phyloP scores from a whole-genome alignment of 2,113 vertebrate species.

The Dissostichus mawsoni region DNA sequence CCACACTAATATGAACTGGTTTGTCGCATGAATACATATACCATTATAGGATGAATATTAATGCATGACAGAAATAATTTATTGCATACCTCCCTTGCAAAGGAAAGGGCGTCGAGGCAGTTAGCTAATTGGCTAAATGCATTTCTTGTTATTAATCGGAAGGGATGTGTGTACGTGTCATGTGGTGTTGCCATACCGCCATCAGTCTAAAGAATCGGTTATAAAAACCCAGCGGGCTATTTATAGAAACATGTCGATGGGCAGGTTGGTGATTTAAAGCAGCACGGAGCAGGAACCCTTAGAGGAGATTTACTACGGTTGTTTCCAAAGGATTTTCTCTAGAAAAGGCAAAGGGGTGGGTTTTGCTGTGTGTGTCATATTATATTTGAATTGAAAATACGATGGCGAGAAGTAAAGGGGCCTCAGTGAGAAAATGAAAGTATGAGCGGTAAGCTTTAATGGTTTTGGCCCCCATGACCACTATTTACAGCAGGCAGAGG shows the following conservation, averaged over 20 bases:
- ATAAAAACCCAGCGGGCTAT: constrained; percentile 71
- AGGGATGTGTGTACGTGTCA: constrained; percentile 25
- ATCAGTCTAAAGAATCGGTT: constrained; percentile 44
- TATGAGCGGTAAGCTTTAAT: constrained; percentile 42
- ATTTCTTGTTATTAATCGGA: constrained; percentile 38
- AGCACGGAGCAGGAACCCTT: constrained; percentile 25
- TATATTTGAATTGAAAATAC: constrained; percentile 58
- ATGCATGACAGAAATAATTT: constrained; percentile 7
- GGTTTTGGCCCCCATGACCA: neutral
- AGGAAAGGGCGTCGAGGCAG: constrained; percentile 23
- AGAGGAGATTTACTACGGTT: constrained; percentile 53
- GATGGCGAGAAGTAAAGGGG: constrained; percentile 29
- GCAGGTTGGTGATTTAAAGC: constrained; percentile 71
- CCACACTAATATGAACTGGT: neutral
- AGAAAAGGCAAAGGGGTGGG: constrained; percentile 12
- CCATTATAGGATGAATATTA: neutral
- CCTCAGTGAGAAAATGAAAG: constrained; percentile 27
- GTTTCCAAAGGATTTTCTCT: constrained; percentile 56
- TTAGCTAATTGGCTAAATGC: constrained; percentile 30
- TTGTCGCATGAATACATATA: neutral
- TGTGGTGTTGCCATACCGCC: constrained; percentile 42
- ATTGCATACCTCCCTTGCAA: constrained; percentile 3
- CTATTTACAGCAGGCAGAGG: constrained; percentile 21
- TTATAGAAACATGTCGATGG: constrained; percentile 72
- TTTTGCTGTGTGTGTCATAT: constrained; percentile 49